phyloP scores from a whole-genome alignment of 2,113 vertebrate species.

The Enhydra lutris region DNA sequence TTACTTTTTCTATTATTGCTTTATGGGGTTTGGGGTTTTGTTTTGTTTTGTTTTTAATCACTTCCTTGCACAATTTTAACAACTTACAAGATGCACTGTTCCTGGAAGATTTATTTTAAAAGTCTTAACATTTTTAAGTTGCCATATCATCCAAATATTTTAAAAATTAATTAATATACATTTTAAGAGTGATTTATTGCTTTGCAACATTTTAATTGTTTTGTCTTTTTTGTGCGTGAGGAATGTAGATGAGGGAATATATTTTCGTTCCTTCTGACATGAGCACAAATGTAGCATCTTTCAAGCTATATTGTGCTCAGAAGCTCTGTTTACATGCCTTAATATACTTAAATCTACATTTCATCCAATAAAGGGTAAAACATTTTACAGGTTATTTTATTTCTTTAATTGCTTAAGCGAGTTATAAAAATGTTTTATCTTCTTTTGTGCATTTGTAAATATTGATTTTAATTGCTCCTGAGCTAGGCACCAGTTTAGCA shows the following conservation, averaged over 20 bases:
- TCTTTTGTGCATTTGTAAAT: slow-evolving; percentile 1
- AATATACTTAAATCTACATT: slow-evolving; percentile 24
- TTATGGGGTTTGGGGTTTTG: not conserved
- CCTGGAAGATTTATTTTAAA: not conserved
- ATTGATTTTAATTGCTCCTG: not conserved
- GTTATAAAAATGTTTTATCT: not conserved
- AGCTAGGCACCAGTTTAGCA: not conserved
- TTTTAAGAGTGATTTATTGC: not conserved
- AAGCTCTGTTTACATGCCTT: not conserved
- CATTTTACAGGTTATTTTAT: not conserved
- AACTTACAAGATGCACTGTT: slow-evolving; percentile 4
- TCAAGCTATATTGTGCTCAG: not conserved
- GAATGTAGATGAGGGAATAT: not conserved
- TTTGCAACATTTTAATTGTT: not conserved
- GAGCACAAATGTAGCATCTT: not conserved
- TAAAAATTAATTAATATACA: not conserved
- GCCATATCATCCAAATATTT: not conserved
- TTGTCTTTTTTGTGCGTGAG: not conserved
- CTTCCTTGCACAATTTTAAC: slow-evolving; percentile 8
- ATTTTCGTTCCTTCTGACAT: not conserved
- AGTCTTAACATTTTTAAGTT: slow-evolving; percentile 1
- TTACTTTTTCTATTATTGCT: not conserved
- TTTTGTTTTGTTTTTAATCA: not conserved
- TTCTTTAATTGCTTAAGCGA: not conserved
- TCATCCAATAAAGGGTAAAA: not conserved